phyloP scores from a whole-genome alignment of 2,113 vertebrate genomes.

The Lepus americanus region DNA sequence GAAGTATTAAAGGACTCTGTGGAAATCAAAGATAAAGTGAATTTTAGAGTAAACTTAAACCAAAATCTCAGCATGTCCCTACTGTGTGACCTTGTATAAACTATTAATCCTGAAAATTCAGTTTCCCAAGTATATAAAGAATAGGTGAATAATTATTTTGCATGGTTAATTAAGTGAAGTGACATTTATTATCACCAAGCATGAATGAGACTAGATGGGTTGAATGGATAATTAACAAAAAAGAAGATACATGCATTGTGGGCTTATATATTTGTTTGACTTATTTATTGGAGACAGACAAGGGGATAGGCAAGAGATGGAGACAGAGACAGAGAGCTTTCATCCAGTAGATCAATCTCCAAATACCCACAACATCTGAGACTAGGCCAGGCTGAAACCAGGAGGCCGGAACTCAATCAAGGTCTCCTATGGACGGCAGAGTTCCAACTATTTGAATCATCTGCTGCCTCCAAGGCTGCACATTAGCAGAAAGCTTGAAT shows the following conservation, averaged over 20 bases:
- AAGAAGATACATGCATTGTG: neutral
- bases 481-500: too few relatives aligned
- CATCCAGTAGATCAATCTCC: too few relatives aligned
- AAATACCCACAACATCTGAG: too few relatives aligned
- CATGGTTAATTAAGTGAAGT: neutral
- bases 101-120: neutral
- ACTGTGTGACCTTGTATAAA: neutral
- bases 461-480: too few relatives aligned
- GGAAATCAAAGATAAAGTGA: neutral
- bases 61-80: neutral
- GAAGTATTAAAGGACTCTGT: neutral
- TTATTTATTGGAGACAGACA: too few relatives aligned
- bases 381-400: too few relatives aligned
- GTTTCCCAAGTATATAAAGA: neutral
- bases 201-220: neutral
- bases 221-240: neutral
- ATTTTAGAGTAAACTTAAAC: neutral
- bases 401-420: too few relatives aligned
- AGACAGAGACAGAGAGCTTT: too few relatives aligned
- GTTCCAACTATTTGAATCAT: too few relatives aligned
- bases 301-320: too few relatives aligned
- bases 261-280: too few relatives aligned
- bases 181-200: neutral
- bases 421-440: too few relatives aligned
- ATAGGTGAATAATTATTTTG: constrained; percentile 13